Base-by-base conservation (phyloP, 2,888 invertebrate species). In the Philereme vetulata region DNA sequence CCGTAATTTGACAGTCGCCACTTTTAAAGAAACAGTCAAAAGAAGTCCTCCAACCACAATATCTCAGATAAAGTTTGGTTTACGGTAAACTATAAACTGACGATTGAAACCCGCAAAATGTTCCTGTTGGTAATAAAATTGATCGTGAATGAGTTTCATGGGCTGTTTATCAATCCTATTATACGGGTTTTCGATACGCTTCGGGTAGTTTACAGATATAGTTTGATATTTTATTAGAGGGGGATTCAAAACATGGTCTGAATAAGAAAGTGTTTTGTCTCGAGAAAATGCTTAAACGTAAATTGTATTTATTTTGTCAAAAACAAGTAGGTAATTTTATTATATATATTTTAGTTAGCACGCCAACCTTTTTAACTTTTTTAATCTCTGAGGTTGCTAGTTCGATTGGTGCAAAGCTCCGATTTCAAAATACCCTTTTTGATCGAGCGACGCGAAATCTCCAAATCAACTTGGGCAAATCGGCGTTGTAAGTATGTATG, bases 161-260 rank as follows among this genome's bases (percentile, higher is more conserved):
- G 60, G 57, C 33, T 58, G 57, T 58, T 62, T 62, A 62, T 62
- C 56, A 56, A 56, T 53, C 57, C 43, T 54, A 43, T 56, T 59
- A 64, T 62, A 64, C 50, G 52, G 61, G 51, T 66, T 62, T 62
- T 59, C 58, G 62, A 62, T 62, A 60, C 54, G 61, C 35, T 56
- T 51, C 36, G 44, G 51, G 57, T 57, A 57, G 51, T 62, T 57
- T 57, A 48, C 36, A 48, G 43, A 49, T 8, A 33, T 5, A 33
- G 59, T 48, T 50, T 38, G 6, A 5, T 44, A 21, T 51, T 51
- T 56, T 50, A 50, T 56, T 56, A 38, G 42, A 36, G 6, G 36
- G 33, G 9, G 38, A 38, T 9, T 11, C 11, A 50, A 45, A 56
- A 21, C 21, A 21, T 21, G 21, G 21, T 21, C 2, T 21, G 21